Evolutionary conservation across 2,113 vertebrate species (phyloP), one percentile per base, ranked within the genome.

Genomic region (Rhynchomys soricoides): DNA sequence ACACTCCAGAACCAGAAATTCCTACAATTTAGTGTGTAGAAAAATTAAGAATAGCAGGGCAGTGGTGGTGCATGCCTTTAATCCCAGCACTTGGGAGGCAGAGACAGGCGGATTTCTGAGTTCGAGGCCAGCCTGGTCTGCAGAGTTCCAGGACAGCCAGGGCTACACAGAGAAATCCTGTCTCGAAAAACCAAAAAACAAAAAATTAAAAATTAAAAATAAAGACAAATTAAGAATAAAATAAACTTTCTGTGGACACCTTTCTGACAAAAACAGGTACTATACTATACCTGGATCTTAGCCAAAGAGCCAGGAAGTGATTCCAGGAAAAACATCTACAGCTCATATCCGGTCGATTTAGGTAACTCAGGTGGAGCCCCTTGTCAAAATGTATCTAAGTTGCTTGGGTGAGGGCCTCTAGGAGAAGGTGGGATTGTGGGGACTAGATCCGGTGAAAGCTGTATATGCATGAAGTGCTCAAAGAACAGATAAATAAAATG

Each of bases 221-320:
- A 62, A 93, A 40, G 8, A 77, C 93, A 90, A 70, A 64, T 24
- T 68, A 93, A 77, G n/a, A 79, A 92, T 31, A 86, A 96, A 93
- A 88, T 83, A 86, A 50, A 96, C 85, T n/a, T 52, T 81, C 15
- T 31, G 13, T 37, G 9, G 19, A 96, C 83, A 89, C 64, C 68
- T 92, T 85, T 37, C 64, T 70, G 19, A 68, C 21, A 48, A 64
- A 64, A 66, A 45, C 40, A 62, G 29, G 31, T 64, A 66, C 26
- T 64, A 48, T 45, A 43, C 70, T 73, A 73, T 73, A 40, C 70
- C 40, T 85, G 34, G 85, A 70, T 52, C 43, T 37, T 52, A n/a
- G 31, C 34, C 12, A 15, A 70, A 86, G 11, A 5, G 5, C 31
- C 43, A 52, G 12, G 45, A 52, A 37, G 21, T 5, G 5, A 52